These are phyloP conservation scores for Keiferia lycopersicella DNA, from an alignment of 2,888 invertebrate species.

Conservation along the genomic window DNA sequence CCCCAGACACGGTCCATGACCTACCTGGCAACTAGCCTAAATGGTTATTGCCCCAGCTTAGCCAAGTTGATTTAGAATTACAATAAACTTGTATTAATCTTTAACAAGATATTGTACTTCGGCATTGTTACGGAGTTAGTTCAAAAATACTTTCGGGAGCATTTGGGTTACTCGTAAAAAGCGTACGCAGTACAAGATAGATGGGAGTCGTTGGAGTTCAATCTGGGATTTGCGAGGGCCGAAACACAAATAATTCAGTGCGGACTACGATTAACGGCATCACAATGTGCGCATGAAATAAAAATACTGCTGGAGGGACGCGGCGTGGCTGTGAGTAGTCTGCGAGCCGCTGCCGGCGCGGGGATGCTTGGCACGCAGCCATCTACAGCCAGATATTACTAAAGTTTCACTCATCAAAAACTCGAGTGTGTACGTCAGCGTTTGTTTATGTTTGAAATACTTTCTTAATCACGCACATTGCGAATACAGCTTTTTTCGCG, in stretches of 20 bases:
- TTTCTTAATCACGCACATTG: conserved; percentile 16
- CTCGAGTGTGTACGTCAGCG: conserved; percentile 21
- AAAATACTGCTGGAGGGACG: conserved; percentile 60
- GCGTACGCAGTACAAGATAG: background rate
- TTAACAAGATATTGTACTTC: conserved; percentile 7
- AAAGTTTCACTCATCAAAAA: conserved; percentile 60
- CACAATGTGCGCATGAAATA: conserved; percentile 62
- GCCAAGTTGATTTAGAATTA: conserved; percentile 6
- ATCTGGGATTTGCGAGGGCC: conserved; percentile 35
- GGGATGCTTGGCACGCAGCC: conserved; percentile 63
- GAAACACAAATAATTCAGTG: conserved; percentile 45
- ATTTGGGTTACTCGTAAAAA: conserved; percentile 3
- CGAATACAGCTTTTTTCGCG: conserved; percentile 2
- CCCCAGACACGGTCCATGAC: conserved; percentile 30
- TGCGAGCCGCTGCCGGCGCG: conserved; percentile 29
- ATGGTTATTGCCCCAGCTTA: conserved; percentile 29
- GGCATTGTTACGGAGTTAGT: background rate
- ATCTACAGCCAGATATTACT: conserved; percentile 54
- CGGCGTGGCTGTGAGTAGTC: conserved; percentile 36
- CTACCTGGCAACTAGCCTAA: conserved; percentile 31
- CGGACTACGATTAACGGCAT: conserved; percentile 57
- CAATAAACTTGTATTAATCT: conserved; percentile 1
- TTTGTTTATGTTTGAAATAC: conserved; percentile 26
- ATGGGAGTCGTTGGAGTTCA: conserved; percentile 32
- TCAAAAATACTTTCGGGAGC: background rate